Conservation (phyloP, 2,888 invertebrate genomes). For the Anaspis maculata region DNA sequence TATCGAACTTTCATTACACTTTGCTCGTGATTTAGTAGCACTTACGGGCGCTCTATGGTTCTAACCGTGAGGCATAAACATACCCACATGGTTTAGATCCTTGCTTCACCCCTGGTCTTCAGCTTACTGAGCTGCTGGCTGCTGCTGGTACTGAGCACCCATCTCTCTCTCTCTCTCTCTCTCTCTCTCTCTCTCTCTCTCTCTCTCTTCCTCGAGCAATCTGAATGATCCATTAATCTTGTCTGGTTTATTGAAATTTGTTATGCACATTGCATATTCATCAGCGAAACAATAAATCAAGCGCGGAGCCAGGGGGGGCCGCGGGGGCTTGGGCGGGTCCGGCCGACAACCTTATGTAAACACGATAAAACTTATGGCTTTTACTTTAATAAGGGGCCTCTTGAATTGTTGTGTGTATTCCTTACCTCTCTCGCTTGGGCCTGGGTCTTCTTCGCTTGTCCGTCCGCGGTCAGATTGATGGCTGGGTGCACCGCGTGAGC, state of each 20-base stretch:
- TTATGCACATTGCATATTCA: conserved; percentile 40
- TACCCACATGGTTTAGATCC: too few species aligned
- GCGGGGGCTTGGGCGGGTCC: conserved; percentile 19
- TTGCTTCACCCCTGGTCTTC: too few species aligned
- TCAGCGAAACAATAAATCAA: conserved; percentile 39
- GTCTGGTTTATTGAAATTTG: conserved; percentile 39
- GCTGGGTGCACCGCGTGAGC: conserved; percentile 3
- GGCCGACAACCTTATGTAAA: conserved; percentile 29
- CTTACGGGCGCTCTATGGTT: conserved; percentile 25
- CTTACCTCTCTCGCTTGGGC: too few species aligned
- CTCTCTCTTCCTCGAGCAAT: too few species aligned
- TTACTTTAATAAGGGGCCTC: conserved; percentile 9
- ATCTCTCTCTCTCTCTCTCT: too few species aligned
- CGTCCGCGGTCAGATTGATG: conserved; percentile 7
- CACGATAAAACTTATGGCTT: conserved; percentile 15
- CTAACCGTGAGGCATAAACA: too few species aligned
- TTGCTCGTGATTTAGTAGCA: conserved; percentile 17
- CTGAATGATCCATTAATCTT: conserved; percentile 39
- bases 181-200: too few species aligned
- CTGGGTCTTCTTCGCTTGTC: too few species aligned
- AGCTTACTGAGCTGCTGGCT: too few species aligned
- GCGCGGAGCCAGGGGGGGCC: conserved; percentile 5
- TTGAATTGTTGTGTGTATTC: conserved; percentile 5
- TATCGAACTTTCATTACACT: conserved; percentile 5
- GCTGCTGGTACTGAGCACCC: too few species aligned